Conservation (phyloP, 2,888 invertebrate genomes). For the Melolontha melolontha region DNA sequence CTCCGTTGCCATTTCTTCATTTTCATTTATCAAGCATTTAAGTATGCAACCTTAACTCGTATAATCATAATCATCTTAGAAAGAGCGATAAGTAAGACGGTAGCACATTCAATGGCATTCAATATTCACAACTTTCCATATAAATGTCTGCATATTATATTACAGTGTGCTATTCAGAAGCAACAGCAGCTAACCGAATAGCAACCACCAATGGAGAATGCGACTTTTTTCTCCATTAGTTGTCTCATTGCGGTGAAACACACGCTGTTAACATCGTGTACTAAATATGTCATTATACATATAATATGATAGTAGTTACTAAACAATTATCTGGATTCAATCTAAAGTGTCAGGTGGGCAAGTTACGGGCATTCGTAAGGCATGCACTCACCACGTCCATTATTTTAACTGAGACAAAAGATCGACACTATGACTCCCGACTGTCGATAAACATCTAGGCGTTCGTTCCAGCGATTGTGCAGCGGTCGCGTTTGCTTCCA, state of each 20-base stretch:
- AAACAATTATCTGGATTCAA: conserved; percentile 51
- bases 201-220: conserved; percentile 14
- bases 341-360: conserved; percentile 49
- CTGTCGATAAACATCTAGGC: conserved; percentile 47
- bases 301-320: conserved; percentile 52
- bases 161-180: background rate
- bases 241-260: conserved; percentile 29
- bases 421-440: conserved; percentile 51
- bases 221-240: conserved; percentile 14
- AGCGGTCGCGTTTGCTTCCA: conserved; percentile 19
- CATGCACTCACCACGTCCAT: conserved; percentile 48
- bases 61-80: conserved; percentile 11
- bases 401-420: conserved; percentile 51
- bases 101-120: conserved; percentile 17
- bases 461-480: conserved; percentile 29
- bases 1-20: background rate
- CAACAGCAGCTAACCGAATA: conserved; percentile 10
- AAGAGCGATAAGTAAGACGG: conserved; percentile 15
- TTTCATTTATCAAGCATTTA: conserved; percentile 1
- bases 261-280: conserved; percentile 47
- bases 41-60: background rate
- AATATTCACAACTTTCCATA: conserved; percentile 31
- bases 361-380: conserved; percentile 47
- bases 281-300: conserved; percentile 52
- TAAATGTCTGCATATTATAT: conserved; percentile 27